Conservation (phyloP, 2,888 invertebrate species). For the Caenorhabditis panamensis region DNA sequence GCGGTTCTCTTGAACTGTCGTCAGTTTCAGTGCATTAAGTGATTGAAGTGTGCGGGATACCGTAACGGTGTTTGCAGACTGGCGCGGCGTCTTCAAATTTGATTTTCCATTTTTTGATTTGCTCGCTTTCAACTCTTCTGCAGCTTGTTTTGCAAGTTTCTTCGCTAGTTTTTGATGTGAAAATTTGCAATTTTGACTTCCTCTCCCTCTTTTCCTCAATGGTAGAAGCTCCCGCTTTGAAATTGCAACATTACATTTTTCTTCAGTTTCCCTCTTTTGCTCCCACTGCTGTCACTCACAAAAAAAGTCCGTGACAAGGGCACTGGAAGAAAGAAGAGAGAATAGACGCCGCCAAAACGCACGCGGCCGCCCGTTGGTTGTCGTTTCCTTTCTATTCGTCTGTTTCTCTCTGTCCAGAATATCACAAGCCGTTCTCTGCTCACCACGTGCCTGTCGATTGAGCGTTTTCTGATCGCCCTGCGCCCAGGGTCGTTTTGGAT, state of each 20-base stretch:
- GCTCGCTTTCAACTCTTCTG: not conserved
- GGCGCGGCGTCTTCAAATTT: slow-evolving; percentile 14
- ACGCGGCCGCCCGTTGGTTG: slow-evolving; percentile 45
- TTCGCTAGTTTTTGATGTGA: not conserved
- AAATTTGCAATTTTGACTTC: not conserved
- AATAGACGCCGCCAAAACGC: slow-evolving; percentile 16
- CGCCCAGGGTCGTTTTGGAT: slow-evolving; percentile 7
- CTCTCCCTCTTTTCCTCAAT: not conserved
- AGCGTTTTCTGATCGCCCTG: slow-evolving; percentile 51
- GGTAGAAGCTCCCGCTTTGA: too few relatives aligned
- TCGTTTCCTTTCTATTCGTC: slow-evolving; percentile 15
- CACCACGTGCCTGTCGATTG: slow-evolving; percentile 61
- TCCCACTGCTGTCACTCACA: not conserved
- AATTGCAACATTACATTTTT: not conserved
- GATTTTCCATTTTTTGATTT: not conserved
- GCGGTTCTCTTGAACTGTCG: slow-evolving; percentile 32
- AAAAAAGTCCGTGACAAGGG: slow-evolving; percentile 8
- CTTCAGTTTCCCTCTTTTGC: not conserved
- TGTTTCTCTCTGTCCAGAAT: slow-evolving; percentile 40
- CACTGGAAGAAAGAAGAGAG: slow-evolving; percentile 7
- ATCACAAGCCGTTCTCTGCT: slow-evolving; percentile 48
- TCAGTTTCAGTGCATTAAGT: not conserved
- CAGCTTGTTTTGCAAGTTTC: not conserved
- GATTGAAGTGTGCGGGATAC: not conserved
- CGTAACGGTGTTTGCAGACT: slow-evolving; percentile 3